phyloP scores from a whole-genome alignment of 2,888 invertebrate genomes.

The Poecilus cupreus region DNA sequence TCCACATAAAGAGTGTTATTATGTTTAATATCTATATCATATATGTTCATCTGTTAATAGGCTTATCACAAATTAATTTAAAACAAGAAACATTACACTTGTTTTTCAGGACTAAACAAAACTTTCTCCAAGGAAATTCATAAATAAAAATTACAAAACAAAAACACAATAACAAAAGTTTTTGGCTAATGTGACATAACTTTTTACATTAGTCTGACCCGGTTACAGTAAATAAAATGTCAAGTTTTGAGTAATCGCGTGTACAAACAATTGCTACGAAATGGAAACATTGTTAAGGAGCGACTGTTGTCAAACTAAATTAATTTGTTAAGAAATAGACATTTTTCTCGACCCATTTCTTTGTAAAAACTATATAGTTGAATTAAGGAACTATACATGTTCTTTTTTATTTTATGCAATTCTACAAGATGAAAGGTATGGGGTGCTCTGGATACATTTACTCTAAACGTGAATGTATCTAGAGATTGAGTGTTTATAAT shows the following conservation, averaged over 20 bases:
- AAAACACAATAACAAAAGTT: conserved; percentile 1
- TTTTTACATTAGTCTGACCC: neutral
- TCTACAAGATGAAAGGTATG: no score
- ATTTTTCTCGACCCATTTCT: no score
- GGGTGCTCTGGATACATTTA: no score
- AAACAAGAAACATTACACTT: no score
- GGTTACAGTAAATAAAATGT: neutral
- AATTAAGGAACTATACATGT: no score
- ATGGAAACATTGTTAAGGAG: neutral
- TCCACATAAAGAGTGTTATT: neutral
- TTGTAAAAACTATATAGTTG: no score
- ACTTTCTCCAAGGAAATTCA: neutral
- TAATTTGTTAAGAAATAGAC: no score
- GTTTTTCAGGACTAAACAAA: neutral
- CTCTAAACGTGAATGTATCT: no score
- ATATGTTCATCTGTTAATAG: neutral
- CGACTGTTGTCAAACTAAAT: neutral
- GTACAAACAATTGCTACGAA: neutral
- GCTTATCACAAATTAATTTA: neutral
- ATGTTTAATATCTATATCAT: neutral
- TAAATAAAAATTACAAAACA: conserved; percentile 18
- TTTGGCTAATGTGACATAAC: conserved; percentile 1
- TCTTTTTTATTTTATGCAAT: no score
- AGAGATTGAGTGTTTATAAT: no score
- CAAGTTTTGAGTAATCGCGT: conserved; percentile 6